These are phyloP conservation scores for Cydia pomonella DNA, from an alignment of 1,140 invertebrate genomes.

Conservation along the genomic window DNA sequence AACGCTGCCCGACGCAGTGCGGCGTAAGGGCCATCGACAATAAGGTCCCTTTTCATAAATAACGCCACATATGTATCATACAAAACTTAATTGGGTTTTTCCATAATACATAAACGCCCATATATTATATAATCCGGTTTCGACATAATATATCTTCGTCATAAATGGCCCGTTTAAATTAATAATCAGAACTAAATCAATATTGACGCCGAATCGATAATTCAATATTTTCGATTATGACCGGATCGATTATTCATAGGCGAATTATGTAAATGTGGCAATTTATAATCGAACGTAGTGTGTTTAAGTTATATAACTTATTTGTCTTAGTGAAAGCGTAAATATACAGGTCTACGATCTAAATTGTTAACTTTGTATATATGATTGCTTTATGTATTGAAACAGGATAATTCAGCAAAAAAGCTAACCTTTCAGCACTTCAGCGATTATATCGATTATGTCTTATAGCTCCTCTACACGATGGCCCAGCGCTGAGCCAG, in stretches of 20 bases:
- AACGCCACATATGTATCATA: too few relatives aligned
- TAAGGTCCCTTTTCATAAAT: too few relatives aligned
- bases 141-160: constrained; percentile 1
- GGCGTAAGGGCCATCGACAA: too few relatives aligned
- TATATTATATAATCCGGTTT: neutral
- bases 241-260: constrained; percentile 21
- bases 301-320: constrained; percentile 7
- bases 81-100: neutral
- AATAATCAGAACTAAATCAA: constrained; percentile 28
- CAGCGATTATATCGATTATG: too few relatives aligned
- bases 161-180: constrained; percentile 27
- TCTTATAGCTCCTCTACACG: too few relatives aligned
- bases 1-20: too few relatives aligned
- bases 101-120: neutral
- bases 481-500: too few relatives aligned
- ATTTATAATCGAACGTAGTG: constrained; percentile 12
- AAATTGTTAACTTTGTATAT: neutral
- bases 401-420: too few relatives aligned
- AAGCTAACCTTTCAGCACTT: too few relatives aligned
- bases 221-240: constrained; percentile 31
- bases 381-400: too few relatives aligned
- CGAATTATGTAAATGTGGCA: constrained; percentile 15
- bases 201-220: constrained; percentile 23
- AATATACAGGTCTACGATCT: neutral
- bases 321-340: constrained; percentile 9